These are phyloP conservation scores for Phymatocera aterrima DNA, from an alignment of 2,888 invertebrate genomes.

Conservation along the genomic window DNA sequence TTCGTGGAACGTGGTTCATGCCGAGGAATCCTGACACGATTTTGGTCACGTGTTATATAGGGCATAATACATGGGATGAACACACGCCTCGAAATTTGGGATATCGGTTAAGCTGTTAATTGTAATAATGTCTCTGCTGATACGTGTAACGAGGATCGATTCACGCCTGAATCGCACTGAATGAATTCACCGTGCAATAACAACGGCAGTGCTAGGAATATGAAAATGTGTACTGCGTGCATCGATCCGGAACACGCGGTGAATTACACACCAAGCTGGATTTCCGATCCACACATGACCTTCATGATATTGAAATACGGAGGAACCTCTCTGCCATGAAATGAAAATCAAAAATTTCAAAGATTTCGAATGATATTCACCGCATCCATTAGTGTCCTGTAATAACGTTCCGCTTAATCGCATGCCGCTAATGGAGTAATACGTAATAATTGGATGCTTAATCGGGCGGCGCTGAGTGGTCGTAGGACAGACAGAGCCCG, in stretches of 20 bases:
- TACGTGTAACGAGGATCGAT: slow-evolving; percentile 64
- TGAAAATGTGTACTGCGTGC: not conserved
- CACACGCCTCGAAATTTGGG: not conserved
- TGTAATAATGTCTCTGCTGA: slow-evolving; percentile 61
- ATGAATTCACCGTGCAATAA: slow-evolving; percentile 44
- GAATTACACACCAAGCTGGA: not conserved
- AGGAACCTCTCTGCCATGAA: not conserved
- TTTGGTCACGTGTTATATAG: slow-evolving; percentile 1
- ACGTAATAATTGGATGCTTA: slow-evolving; percentile 42
- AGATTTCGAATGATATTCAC: not conserved
- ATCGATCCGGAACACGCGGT: not conserved
- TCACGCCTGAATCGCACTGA: slow-evolving; percentile 53
- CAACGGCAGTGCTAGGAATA: slow-evolving; percentile 10
- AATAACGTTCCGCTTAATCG: slow-evolving; percentile 29
- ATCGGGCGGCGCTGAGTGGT: slow-evolving; percentile 25
- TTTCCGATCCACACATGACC: not conserved
- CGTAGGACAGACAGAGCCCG: not conserved
- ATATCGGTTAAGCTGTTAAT: slow-evolving; percentile 62
- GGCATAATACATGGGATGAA: slow-evolving; percentile 24
- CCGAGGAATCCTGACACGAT: slow-evolving; percentile 38
- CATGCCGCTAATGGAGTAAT: slow-evolving; percentile 33
- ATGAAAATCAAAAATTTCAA: not conserved
- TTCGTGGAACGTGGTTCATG: no score
- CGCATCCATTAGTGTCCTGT: not conserved
- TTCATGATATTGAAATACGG: no score